Conservation (phyloP, 1,140 invertebrate species). For the Hermatobates lingyangjiaoensis region DNA sequence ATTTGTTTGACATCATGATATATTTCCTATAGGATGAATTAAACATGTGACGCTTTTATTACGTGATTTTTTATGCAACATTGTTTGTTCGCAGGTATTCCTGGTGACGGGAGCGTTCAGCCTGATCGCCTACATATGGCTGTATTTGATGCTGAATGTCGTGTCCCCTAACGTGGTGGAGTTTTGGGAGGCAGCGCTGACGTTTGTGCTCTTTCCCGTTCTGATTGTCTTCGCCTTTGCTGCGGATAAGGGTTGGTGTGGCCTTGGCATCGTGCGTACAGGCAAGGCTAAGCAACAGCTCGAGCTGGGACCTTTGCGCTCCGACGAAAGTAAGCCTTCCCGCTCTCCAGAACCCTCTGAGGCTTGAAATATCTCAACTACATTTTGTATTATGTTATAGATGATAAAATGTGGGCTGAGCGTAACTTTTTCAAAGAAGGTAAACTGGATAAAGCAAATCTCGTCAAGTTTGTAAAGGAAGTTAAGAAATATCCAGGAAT, state of each 20-base stretch:
- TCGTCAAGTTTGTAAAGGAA: conserved; percentile 32
- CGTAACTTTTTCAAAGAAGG: conserved; percentile 27
- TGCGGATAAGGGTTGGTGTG: conserved; percentile 28
- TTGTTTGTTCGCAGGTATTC: conserved; percentile 29
- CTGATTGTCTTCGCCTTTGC: conserved; percentile 32
- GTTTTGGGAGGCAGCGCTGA: conserved; percentile 40
- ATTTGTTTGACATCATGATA: too few relatives aligned
- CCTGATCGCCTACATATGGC: conserved; percentile 44
- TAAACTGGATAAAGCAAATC: conserved; percentile 26
- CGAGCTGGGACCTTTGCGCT: conserved; percentile 25
- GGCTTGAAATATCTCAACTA: too few relatives aligned
- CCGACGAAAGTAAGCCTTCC: conserved; percentile 12
- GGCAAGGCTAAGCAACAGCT: conserved; percentile 24
- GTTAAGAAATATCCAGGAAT: conserved; percentile 34
- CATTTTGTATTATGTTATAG: conserved; percentile 15
- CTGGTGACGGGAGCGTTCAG: conserved; percentile 33
- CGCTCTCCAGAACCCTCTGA: background rate
- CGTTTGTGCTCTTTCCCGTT: conserved; percentile 37
- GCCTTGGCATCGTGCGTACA: conserved; percentile 14
- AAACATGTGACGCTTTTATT: too few relatives aligned
- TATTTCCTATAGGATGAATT: too few relatives aligned
- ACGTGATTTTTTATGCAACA: background rate
- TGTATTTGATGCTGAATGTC: conserved; percentile 33
- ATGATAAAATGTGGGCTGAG: conserved; percentile 23
- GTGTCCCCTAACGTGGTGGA: conserved; percentile 31